Evolutionary conservation across 1,140 invertebrate species (phyloP), one percentile per base, ranked within the genome.

Genomic region (Pissodes strobi): DNA sequence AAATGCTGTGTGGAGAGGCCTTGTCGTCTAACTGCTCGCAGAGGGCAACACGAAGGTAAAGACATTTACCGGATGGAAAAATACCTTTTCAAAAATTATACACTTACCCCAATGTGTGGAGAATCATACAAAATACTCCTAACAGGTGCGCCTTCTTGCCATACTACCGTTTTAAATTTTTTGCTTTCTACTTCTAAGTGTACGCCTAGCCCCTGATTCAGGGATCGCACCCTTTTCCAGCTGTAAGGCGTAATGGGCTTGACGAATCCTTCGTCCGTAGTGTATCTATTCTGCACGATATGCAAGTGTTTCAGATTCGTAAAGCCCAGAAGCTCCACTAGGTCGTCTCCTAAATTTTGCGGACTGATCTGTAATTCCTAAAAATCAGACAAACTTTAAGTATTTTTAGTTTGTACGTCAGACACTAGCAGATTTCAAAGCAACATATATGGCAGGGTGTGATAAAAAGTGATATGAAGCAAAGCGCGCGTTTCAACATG

Each of bases 321-420:
- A 55, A 87, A 82, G n/a, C 85, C 83, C 27, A 92, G 71, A 19
- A 92, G 72, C 57, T 88, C 82, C 5, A 94, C 71, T 0, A 91
- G 79, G 74, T 94, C 91, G 63, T 91, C 87, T 46, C 88, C 85
- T 12, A 94, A 77, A 78, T 92, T 93, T 78, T 93, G 91, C 0
- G 92, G 90, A 72, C 90, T 90, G 15, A 93, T 85, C 1, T 86
- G 83, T 30, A 94, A 76, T 46, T 84, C 83, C 82, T 89, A 70
- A n/a, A n/a, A n/a, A n/a, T n/a, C n/a, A n/a, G n/a, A n/a, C n/a
- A n/a, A n/a, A n/a, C n/a, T n/a, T n/a, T n/a, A n/a, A n/a, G n/a
- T n/a, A n/a, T n/a, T n/a, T n/a, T n/a, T n/a, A n/a, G n/a, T n/a
- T n/a, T n/a, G n/a, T n/a, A n/a, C n/a, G n/a, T n/a, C n/a, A n/a